These are phyloP conservation scores for Platyura marginata DNA, from an alignment of 1,140 invertebrate genomes.

Conservation along the genomic window DNA sequence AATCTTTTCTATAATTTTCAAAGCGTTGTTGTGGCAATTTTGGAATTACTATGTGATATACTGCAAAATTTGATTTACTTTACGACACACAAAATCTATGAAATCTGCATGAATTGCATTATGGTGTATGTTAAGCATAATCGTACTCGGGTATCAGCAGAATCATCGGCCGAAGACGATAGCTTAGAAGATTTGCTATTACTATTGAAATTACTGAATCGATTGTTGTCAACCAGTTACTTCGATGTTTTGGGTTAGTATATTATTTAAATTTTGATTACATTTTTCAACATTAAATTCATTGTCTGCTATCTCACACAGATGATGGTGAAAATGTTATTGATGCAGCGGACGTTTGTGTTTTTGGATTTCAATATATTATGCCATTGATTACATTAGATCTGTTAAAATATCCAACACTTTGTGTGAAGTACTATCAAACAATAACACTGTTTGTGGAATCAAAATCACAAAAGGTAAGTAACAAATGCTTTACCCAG, in stretches of 20 bases:
- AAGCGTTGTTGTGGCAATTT: neutral
- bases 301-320: no score
- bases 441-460: constrained; percentile 47
- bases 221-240: constrained; percentile 51
- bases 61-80: neutral
- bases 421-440: constrained; percentile 42
- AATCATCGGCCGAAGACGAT: constrained; percentile 43
- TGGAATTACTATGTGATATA: neutral
- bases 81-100: neutral
- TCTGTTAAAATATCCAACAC: constrained; percentile 44
- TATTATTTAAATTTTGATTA: no score
- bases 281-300: no score
- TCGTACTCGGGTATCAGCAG: constrained; percentile 23
- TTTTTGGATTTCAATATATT: constrained; percentile 50
- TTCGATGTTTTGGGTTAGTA: constrained; percentile 32
- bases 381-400: constrained; percentile 61
- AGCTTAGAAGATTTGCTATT: constrained; percentile 48
- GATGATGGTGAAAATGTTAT: no score
- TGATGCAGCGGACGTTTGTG: constrained; percentile 41
- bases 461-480: constrained; percentile 42
- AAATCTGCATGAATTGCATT: neutral
- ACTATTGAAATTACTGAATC: constrained; percentile 50
- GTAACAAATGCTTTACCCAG: no score
- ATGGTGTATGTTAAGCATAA: neutral
- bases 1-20: neutral